These are phyloP conservation scores for Forbesichthys agassizii DNA, from an alignment of 2,113 vertebrate species.

Conservation along the genomic window DNA sequence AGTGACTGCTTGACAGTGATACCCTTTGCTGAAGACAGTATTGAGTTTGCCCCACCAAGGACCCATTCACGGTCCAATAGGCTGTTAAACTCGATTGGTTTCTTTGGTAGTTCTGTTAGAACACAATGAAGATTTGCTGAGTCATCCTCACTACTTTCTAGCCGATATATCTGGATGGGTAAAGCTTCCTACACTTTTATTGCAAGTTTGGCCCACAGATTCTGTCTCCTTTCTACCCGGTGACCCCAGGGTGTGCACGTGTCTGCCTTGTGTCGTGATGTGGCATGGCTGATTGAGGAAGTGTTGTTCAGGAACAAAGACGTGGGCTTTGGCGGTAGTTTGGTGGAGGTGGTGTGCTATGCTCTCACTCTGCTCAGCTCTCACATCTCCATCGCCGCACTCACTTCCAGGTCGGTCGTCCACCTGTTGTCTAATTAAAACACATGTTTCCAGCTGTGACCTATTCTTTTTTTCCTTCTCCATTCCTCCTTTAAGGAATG, in stretches of 20 bases:
- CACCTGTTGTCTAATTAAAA: conserved; percentile 10
- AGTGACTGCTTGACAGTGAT: background rate
- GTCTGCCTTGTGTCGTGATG: conserved; percentile 80
- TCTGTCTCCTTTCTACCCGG: background rate
- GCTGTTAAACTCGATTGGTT: conserved; percentile 55
- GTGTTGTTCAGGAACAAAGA: conserved; percentile 82
- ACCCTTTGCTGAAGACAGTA: conserved; percentile 1
- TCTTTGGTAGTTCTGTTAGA: conserved; percentile 33
- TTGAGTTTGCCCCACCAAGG: conserved; percentile 17
- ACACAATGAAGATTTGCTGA: conserved; percentile 48
- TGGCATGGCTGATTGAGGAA: conserved; percentile 85
- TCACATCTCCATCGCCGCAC: conserved; percentile 67
- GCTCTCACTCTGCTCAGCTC: conserved; percentile 75
- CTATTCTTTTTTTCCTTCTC: background rate
- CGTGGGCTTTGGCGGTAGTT: conserved; percentile 82
- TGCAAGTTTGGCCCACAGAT: background rate
- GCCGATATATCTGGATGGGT: conserved; percentile 46
- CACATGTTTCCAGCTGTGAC: background rate
- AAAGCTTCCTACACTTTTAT: conserved; percentile 20
- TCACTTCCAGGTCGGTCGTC: conserved; percentile 46
- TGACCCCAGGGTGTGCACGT: conserved; percentile 76
- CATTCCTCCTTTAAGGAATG: conserved; percentile 46
- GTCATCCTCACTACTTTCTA: conserved; percentile 41
- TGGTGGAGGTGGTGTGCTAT: conserved; percentile 74
- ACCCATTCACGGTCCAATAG: conserved; percentile 36